Evolutionary conservation across 2,797 vertebrate genomes (phyloP).

Genomic region (Neostethus bicornis): DNA sequence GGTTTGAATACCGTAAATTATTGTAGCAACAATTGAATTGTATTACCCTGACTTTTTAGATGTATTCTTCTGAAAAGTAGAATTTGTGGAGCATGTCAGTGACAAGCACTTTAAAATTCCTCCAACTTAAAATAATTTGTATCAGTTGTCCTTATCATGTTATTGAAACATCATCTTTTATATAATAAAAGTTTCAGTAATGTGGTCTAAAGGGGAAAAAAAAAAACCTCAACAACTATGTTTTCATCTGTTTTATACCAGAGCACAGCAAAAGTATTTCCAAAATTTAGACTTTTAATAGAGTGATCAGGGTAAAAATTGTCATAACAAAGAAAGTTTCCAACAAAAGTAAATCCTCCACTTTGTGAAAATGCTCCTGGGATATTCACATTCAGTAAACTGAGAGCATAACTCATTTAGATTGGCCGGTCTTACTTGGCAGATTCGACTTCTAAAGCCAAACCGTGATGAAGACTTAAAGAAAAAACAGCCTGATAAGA

Average conservation of each 20-base stretch:
- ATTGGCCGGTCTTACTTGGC: constrained; percentile 60
- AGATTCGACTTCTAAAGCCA: constrained; percentile 50
- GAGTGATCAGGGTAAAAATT: constrained; percentile 73
- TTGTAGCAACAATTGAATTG: constrained; percentile 28
- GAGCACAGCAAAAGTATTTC: constrained; percentile 30
- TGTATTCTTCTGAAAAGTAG: constrained; percentile 2
- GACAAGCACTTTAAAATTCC: constrained; percentile 34
- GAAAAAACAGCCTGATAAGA: constrained; percentile 58
- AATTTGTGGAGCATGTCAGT: constrained; percentile 37
- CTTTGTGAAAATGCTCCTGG: constrained; percentile 55
- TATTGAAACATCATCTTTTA: constrained; percentile 68
- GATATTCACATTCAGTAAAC: constrained; percentile 65
- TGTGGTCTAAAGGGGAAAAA: constrained; percentile 45
- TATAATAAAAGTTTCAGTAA: constrained; percentile 41
- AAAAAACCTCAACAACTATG: too few species aligned
- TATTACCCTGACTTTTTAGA: constrained; percentile 4
- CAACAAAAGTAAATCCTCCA: constrained; percentile 72
- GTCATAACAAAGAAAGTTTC: constrained; percentile 70
- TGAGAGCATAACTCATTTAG: constrained; percentile 62
- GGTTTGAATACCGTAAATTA: too few species aligned
- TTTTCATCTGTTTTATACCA: constrained; percentile 46
- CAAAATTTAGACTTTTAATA: constrained; percentile 62
- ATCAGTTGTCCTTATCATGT: constrained; percentile 75
- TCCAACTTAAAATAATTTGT: constrained; percentile 57
- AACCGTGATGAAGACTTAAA: constrained; percentile 42